These are phyloP conservation scores for Pachypeltis micranthus DNA, from an alignment of 1,140 invertebrate species.

Conservation along the genomic window DNA sequence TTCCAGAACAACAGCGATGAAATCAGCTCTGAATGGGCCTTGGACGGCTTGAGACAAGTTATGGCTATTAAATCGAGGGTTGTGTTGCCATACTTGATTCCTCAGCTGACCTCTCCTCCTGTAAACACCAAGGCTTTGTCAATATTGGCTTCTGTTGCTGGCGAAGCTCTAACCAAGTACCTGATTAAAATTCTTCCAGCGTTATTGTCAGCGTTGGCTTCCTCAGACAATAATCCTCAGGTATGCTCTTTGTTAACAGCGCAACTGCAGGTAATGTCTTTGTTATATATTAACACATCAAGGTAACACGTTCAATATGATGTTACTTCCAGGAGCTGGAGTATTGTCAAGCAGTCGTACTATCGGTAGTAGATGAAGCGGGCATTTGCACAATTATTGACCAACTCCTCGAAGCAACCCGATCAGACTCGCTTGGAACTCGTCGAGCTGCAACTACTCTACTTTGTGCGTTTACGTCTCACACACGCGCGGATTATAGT, in stretches of 20 bases:
- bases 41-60: slow-evolving; percentile 90
- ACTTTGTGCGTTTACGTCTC: slow-evolving; percentile 76
- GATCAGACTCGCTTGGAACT: slow-evolving; percentile 44
- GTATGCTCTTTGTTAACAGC: slow-evolving; percentile 52
- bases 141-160: slow-evolving; percentile 82
- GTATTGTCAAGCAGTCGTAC: slow-evolving; percentile 83
- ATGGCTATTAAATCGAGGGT: slow-evolving; percentile 93
- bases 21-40: slow-evolving; percentile 63
- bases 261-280: background rate
- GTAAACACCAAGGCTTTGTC: slow-evolving; percentile 89
- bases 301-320: background rate
- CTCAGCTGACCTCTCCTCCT: slow-evolving; percentile 75
- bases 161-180: slow-evolving; percentile 83
- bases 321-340: slow-evolving; percentile 53
- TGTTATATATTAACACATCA: background rate
- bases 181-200: slow-evolving; percentile 84
- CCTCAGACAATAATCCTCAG: slow-evolving; percentile 50
- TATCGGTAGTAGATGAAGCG: slow-evolving; percentile 77
- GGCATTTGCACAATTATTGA: slow-evolving; percentile 82
- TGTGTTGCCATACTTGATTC: slow-evolving; percentile 89
- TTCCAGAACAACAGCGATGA: slow-evolving; percentile 62
- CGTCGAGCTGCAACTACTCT: slow-evolving; percentile 72
- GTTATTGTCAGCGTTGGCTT: slow-evolving; percentile 63
- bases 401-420: slow-evolving; percentile 70
- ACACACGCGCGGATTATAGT: slow-evolving; percentile 74